Evolutionary conservation across 2,888 invertebrate genomes (phyloP), one percentile per base, ranked within the genome.

Genomic region (Epicampocera succincta): DNA sequence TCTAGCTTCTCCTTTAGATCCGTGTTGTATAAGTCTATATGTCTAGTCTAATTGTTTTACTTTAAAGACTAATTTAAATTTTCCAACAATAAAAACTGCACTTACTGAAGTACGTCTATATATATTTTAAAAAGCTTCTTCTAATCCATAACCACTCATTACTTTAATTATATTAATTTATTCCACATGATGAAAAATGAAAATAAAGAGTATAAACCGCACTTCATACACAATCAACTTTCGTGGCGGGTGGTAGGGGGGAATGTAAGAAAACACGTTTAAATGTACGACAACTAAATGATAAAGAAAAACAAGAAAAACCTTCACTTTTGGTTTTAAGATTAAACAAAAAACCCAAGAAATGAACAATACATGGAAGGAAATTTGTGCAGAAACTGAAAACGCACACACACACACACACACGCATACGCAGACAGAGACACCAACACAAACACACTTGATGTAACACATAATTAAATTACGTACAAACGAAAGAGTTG

Each of bases 401-500:
- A 65, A 48, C 17, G 9, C 12, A 29, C 15, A 46, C n/a, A 15
- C 50, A 78, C 54, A 66, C 29, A 73, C 58, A 60, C 52, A 56
- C 38, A 46, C 38, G 44, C 60, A 63, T n/a, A 71, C 66, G 50
- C 9, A 50, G 42, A 48, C n/a, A 63, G 15, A 0, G 38, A 72
- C 56, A 38, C 38, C 50, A 33, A 54, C 25, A 77, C 48, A 50
- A 12, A 38, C 42, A 75, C 65, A 61, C 61, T 78, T 65, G 74
- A 71, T 82, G 61, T 66, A 87, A 89, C 89, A 90, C 88, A 89
- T 90, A 90, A 90, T 90, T 90, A 89, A 90, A 90, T 90, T 90
- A 91, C 90, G 88, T 90, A 88, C 88, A 86, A 89, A 88, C 89
- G 89, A 91, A 90, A 89, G 90, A 90, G 90, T 91, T 91, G 90